Conservation (phyloP, 2,888 invertebrate species). For the Homarus gammarus region DNA sequence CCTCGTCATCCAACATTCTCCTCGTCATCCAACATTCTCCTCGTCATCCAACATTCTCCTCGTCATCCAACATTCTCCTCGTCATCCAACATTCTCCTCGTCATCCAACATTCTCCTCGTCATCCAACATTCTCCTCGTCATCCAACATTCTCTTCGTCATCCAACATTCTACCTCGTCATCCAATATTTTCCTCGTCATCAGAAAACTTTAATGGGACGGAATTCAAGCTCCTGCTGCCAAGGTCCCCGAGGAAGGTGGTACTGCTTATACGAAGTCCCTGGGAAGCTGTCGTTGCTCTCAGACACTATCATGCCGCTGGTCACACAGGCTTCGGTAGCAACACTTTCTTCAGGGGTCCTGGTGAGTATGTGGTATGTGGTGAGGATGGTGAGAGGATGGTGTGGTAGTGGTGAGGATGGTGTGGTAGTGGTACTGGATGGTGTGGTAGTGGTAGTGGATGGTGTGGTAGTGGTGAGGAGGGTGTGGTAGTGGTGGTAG, state of each 20-base stretch:
- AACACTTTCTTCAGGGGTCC: slow-evolving; percentile 47
- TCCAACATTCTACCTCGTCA: neutral
- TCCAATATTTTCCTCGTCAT: neutral
- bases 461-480: neutral
- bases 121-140: too few relatives aligned
- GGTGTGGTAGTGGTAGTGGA: too few relatives aligned
- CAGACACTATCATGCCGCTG: slow-evolving; percentile 78
- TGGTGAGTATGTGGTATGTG: slow-evolving; percentile 26
- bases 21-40: too few relatives aligned
- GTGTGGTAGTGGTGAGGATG: neutral
- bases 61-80: too few relatives aligned
- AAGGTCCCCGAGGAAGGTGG: slow-evolving; percentile 74
- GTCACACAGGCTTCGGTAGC: slow-evolving; percentile 77
- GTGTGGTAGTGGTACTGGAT: neutral
- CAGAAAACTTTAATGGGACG: neutral
- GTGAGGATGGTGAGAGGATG: neutral
- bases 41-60: too few relatives aligned
- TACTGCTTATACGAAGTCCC: slow-evolving; percentile 78
- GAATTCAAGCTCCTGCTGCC: slow-evolving; percentile 66
- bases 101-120: too few relatives aligned
- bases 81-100: too few relatives aligned
- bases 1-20: too few relatives aligned
- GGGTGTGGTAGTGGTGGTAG: neutral
- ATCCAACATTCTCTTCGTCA: too few relatives aligned
- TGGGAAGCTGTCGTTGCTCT: slow-evolving; percentile 78